phyloP scores from a whole-genome alignment of 2,888 invertebrate genomes.

The Dexiosoma caninum region DNA sequence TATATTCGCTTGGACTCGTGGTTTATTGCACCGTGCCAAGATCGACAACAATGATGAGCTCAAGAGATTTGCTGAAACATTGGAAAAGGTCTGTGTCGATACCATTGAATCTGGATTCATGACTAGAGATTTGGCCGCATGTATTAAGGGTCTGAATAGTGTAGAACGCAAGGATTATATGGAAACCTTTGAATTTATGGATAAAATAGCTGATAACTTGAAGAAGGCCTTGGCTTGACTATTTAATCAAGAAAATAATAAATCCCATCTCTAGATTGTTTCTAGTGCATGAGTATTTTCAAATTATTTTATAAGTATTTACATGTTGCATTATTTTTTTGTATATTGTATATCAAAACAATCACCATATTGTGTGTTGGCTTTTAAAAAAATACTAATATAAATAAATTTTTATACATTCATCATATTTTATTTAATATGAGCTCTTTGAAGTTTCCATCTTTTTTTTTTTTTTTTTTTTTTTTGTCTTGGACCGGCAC shows the following conservation, averaged over 20 bases:
- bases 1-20: conserved; percentile 98
- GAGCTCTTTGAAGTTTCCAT: too few relatives aligned
- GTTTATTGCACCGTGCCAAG: conserved; percentile 94
- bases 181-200: conserved; percentile 98
- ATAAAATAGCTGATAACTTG: conserved; percentile 95
- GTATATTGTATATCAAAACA: conserved; percentile 9
- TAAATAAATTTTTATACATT: conserved; percentile 42
- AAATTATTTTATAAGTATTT: neutral
- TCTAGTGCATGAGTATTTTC: conserved; percentile 16
- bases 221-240: conserved; percentile 74
- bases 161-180: conserved; percentile 87
- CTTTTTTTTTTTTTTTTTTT: too few relatives aligned
- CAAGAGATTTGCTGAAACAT: conserved; percentile 87
- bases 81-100: conserved; percentile 94
- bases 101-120: conserved; percentile 96
- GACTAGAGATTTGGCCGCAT: conserved; percentile 99
- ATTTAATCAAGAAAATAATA: conserved; percentile 12
- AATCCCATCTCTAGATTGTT: conserved; percentile 56
- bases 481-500: too few relatives aligned
- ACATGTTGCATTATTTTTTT: conserved; percentile 47
- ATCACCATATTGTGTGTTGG: conserved; percentile 35
- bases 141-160: conserved; percentile 94
- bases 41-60: conserved; percentile 90
- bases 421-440: too few relatives aligned
- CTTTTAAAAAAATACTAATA: conserved; percentile 37